Evolutionary conservation across 2,113 vertebrate species (phyloP), one percentile per base, ranked within the genome.

Genomic region (Xiphias gladius): DNA sequence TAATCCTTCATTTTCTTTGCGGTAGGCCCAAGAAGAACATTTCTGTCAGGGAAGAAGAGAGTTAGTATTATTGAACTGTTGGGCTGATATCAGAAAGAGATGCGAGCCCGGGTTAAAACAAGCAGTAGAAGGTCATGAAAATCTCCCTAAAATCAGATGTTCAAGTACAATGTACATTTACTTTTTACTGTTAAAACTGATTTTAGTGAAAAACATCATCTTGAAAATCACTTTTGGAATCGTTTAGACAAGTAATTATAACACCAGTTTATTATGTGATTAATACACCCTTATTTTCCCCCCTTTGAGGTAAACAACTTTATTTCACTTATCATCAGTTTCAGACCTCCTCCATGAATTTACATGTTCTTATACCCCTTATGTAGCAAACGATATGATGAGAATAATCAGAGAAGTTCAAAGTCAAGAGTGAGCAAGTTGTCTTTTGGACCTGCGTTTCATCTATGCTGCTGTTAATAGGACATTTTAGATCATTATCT

Each of bases 401-500:
- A 66, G 59, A 79, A 64, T 52, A 62, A 26, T 59, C 2, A 1
- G 4, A 9, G 20, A 88, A 66, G 48, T 75, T 82, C 48, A 54
- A 68, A 85, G 69, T 69, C 35, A 71, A n/a, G 63, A 69, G 54
- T 3, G 9, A 35, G 50, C 10, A 2, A 20, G 55, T 54, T 61
- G 28, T 72, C 14, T 6, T 5, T 24, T 83, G 39, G 46, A 79
- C 58, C 79, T 79, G 26, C 35, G 22, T 43, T 66, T 77, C 50
- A 66, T 73, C 71, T 67, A 48, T 35, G 10, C 39, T 78, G 77
- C 58, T 65, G 54, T 67, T 73, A 55, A 71, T n/a, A 55, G 81
- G 30, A 64, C 48, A 72, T 78, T 89, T 90, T 43, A 79, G 80
- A 86, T 90, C 63, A 83, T 80, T 91, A 85, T 82, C 82, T 85